Evolutionary conservation across 1,140 invertebrate species (phyloP), one percentile per base, ranked within the genome.

Genomic region (Caenorhabditis briggsae): DNA sequence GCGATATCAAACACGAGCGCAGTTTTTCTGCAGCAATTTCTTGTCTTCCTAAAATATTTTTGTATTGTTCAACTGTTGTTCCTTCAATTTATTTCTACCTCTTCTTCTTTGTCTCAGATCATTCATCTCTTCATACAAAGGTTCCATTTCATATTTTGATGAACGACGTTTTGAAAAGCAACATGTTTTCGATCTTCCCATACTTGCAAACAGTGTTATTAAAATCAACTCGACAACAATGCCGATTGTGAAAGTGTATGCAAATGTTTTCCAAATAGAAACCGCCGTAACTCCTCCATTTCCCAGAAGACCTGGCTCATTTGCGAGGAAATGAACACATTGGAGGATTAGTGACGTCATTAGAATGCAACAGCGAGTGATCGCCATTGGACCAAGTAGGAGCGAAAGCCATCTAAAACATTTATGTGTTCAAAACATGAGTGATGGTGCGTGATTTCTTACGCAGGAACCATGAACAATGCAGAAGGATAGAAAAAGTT

Each of bases 101-200:
- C 11, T 78, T 53, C 50, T 78, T 43, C 70, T 78, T 12, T 78
- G 46, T 12, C 70, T n/a, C 20, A 78, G 18, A n/a, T 78, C 70
- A 78, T 78, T 78, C 70, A 78, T 53, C 23, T 78, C 70, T 78
- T 78, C 70, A 50, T 78, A 78, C 8, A 78, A 46, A 16, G 70
- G 70, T 46, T 78, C 70, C 70, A 78, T 78, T 50, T 78, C 70
- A 23, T 78, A 78, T 23, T 78, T 78, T n/a, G 70, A 46, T 18
- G 70, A 78, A 11, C 70, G 12, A 11, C 20, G 46, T 50, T 50
- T 78, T n/a, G 46, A 18, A n/a, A 78, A 78, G 23, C 70, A 78
- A 53, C 70, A 78, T 23, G 70, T 78, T 23, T 78, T 78, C 0
- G 70, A 78, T 23, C 70, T n/a, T 6, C 70, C 70, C 7, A 78